These are phyloP conservation scores for Melieria crassipennis DNA, from an alignment of 2,888 invertebrate genomes.

Conservation along the genomic window DNA sequence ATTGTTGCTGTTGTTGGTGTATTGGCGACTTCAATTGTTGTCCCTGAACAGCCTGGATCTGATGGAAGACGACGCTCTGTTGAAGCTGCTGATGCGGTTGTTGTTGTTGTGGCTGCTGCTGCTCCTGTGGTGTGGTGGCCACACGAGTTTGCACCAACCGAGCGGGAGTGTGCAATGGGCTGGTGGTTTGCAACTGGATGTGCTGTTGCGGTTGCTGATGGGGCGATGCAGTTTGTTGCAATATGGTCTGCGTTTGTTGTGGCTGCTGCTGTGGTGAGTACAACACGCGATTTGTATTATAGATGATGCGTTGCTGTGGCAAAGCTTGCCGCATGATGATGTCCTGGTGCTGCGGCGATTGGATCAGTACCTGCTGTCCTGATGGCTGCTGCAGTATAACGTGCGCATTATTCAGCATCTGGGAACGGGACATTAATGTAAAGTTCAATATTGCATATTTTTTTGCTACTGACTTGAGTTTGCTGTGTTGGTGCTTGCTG, in stretches of 20 bases:
- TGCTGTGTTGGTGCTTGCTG: conserved; percentile 44
- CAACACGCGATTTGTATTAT: conserved; percentile 56
- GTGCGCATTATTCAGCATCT: conserved; percentile 57
- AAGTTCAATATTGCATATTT: neutral
- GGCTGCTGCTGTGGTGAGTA: conserved; percentile 48
- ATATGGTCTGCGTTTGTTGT: conserved; percentile 37
- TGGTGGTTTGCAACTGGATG: conserved; percentile 41
- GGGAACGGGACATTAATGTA: neutral
- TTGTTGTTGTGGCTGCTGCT: conserved; percentile 50
- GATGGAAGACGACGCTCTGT: conserved; percentile 57
- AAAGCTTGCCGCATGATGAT: conserved; percentile 62
- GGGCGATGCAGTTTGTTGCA: conserved; percentile 43
- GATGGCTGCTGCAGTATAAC: conserved; percentile 58
- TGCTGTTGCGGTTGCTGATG: conserved; percentile 43
- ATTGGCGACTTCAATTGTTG: conserved; percentile 39
- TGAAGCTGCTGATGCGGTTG: conserved; percentile 40
- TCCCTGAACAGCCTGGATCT: conserved; percentile 50
- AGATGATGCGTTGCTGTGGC: conserved; percentile 59
- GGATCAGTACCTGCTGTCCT: conserved; percentile 61
- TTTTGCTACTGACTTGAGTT: conserved; percentile 37
- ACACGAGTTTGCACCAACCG: conserved; percentile 55
- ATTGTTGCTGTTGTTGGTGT: conserved; percentile 37
- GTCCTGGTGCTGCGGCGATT: conserved; percentile 60
- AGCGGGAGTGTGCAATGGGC: conserved; percentile 48
- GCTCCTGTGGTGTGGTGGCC: conserved; percentile 44